Conservation (phyloP, 2,888 invertebrate species). For the Drosophila monieri region DNA sequence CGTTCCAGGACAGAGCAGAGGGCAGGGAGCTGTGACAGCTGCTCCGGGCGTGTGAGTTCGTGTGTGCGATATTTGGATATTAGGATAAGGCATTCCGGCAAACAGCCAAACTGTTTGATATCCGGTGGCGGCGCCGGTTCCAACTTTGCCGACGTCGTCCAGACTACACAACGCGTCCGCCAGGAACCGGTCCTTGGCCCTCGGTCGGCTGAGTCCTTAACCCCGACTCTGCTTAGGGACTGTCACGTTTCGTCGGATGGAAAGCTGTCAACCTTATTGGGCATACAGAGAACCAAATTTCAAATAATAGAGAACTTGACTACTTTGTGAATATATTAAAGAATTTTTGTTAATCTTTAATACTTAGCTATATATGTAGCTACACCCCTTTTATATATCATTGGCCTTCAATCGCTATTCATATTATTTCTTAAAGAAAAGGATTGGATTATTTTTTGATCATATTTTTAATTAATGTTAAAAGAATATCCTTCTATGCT, state of each 20-base stretch:
- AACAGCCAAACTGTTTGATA: constrained; percentile 70
- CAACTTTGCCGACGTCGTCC: constrained; percentile 53
- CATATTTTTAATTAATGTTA: neutral
- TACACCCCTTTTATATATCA: too few relatives aligned
- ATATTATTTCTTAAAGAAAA: too few relatives aligned
- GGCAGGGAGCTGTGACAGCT: constrained; percentile 29
- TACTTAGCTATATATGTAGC: too few relatives aligned
- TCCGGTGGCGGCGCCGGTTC: constrained; percentile 73
- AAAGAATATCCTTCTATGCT: neutral
- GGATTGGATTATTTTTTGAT: too few relatives aligned
- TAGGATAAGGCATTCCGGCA: constrained; percentile 52
- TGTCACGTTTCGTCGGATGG: constrained; percentile 66
- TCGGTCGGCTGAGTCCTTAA: constrained; percentile 8
- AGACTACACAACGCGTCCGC: constrained; percentile 38
- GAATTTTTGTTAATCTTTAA: too few relatives aligned
- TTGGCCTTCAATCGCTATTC: too few relatives aligned
- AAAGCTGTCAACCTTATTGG: constrained; percentile 74
- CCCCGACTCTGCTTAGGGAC: constrained; percentile 42
- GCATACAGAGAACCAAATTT: constrained; percentile 22
- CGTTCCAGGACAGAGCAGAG: constrained; percentile 20
- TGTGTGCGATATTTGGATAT: constrained; percentile 43
- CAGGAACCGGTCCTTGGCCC: constrained; percentile 7
- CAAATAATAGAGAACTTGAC: neutral
- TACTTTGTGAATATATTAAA: neutral
- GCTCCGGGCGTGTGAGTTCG: constrained; percentile 28